These are phyloP conservation scores for Plagodis dolabraria DNA, from an alignment of 2,888 invertebrate genomes.

Conservation along the genomic window DNA sequence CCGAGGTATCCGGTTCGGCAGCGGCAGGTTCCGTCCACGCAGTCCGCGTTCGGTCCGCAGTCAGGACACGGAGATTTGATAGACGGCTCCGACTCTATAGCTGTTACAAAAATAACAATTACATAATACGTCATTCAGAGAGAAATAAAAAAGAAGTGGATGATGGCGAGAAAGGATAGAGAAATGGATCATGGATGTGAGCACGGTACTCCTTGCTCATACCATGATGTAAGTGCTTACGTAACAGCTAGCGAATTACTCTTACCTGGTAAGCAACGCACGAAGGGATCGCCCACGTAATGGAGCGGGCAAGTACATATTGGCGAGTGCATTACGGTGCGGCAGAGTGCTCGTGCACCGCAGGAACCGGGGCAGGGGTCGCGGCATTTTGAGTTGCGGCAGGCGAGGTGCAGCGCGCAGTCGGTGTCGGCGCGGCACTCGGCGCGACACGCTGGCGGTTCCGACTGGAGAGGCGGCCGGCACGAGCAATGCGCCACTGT, in stretches of 20 bases:
- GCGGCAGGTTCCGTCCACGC: slow-evolving; percentile 88
- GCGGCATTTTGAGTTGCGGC: slow-evolving; percentile 87
- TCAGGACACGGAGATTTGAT: slow-evolving; percentile 86
- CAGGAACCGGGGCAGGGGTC: slow-evolving; percentile 92
- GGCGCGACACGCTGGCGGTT: slow-evolving; percentile 91
- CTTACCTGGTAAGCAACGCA: slow-evolving; percentile 86
- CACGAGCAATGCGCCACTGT: slow-evolving; percentile 89
- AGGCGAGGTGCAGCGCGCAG: slow-evolving; percentile 87
- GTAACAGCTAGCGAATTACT: no score
- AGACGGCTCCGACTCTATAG: slow-evolving; percentile 57
- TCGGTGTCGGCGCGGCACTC: slow-evolving; percentile 90
- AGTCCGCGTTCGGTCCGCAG: slow-evolving; percentile 91
- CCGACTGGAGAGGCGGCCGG: slow-evolving; percentile 87
- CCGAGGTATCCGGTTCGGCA: slow-evolving; percentile 88
- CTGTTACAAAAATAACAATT: slow-evolving; percentile 19
- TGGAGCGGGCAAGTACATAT: slow-evolving; percentile 89
- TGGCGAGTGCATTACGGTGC: slow-evolving; percentile 90
- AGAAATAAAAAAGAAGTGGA: no score
- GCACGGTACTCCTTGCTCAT: no score
- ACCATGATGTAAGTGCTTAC: no score
- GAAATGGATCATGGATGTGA: no score
- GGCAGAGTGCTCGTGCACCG: slow-evolving; percentile 89
- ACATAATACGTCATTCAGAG: not conserved
- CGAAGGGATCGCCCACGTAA: slow-evolving; percentile 91
- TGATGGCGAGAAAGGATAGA: no score